Evolutionary conservation across 2,888 invertebrate species (phyloP), one percentile per base, ranked within the genome.

Genomic region (Synergus japonicus): DNA sequence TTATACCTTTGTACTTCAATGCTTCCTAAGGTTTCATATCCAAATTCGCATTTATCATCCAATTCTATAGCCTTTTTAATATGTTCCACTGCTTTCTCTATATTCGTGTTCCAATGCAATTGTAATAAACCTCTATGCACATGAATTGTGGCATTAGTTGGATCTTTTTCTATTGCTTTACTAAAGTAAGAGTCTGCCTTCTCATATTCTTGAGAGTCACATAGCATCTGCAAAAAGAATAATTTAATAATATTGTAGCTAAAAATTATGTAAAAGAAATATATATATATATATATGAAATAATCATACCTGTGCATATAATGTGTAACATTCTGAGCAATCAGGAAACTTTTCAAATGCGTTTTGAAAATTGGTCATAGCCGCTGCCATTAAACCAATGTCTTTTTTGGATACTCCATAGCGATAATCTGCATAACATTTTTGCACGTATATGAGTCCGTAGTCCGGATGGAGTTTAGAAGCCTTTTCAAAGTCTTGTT

Each of bases 11-110:
- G 98, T 84, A 98, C 97, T 94, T 98, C 98, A 84, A 99, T 96
- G 43, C 98, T 97, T 86, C 97, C 98, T 82, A 98, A 93, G 66
- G 98, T 98, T 93, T 99, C 99, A 92, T 97, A 98, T 10, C 97
- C 98, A 93, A 98, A 96, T 93, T 97, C 97, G 93, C 98, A 98
- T 92, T 97, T 97, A 76, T 96, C 96, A 93, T 99, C 99, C 87
- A 97, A 94, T 90, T 96, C 95, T 85, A 98, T 95, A 1, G 97
- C 97, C 91, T 96, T 95, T 83, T 95, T 95, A 88, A 98, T 96
- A 81, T 96, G 93, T 84, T 95, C 93, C 0, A 97, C 94, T 37
- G 97, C 97, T 88, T 95, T 95, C 13, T 96, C 95, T 82, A 97
- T 94, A 89, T 98, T 96, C 80, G 96, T 96, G 85, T 95, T 96